Evolutionary conservation across 2,888 invertebrate species (phyloP).

Genomic region (Cheilosia soror): DNA sequence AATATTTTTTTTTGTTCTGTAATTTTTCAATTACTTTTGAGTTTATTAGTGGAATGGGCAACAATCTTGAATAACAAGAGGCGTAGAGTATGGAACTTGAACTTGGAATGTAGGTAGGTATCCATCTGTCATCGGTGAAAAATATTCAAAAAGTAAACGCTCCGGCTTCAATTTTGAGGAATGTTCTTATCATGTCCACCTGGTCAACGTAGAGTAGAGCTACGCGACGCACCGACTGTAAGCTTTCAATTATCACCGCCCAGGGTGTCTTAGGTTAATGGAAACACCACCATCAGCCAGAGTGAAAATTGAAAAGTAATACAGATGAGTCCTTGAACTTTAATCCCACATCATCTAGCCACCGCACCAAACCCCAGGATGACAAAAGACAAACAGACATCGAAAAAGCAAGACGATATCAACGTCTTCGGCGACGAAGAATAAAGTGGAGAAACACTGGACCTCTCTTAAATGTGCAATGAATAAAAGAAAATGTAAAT

Average conservation of each 20-base stretch:
- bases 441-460: constrained; percentile 24
- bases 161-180: no score
- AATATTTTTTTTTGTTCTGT: not conserved
- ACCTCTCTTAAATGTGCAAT: constrained; percentile 74
- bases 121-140: no score
- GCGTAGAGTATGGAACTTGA: no score
- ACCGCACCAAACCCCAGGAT: constrained; percentile 11
- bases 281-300: constrained; percentile 8
- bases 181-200: not conserved
- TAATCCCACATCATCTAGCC: constrained; percentile 43
- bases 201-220: not conserved
- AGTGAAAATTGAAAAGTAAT: constrained; percentile 61
- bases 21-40: not conserved
- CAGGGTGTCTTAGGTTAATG: constrained; percentile 17
- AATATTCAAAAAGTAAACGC: not conserved
- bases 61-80: no score
- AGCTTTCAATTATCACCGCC: constrained; percentile 36
- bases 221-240: not conserved
- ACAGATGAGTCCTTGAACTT: constrained; percentile 65
- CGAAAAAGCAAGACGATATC: constrained; percentile 2
- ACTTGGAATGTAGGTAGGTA: no score
- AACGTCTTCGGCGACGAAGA: not conserved
- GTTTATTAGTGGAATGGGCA: no score
- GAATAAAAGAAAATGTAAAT: constrained; percentile 75
- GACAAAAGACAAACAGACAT: constrained; percentile 51